Base-by-base conservation (phyloP, 2,797 vertebrate species). In the Pagetopsis macropterus region DNA sequence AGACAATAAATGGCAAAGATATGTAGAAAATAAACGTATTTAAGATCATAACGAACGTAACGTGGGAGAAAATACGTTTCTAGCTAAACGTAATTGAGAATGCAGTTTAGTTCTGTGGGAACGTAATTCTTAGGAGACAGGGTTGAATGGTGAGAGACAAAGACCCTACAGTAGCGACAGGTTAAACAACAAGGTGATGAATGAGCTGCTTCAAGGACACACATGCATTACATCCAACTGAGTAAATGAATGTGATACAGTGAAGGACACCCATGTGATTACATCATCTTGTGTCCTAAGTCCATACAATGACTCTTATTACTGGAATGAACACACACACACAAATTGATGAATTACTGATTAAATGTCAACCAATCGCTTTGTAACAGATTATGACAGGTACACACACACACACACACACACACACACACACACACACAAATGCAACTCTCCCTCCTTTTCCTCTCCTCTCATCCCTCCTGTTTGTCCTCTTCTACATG, bases 401-500 rank as follows among this genome's bases (percentile, higher is more conserved):
- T 21, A 70, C 13, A 21, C 45, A 61, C 44, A 65, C 49, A 55
- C 44, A 80, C 44, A 33, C 33, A 33, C 33, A 37, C 33, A 37
- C 33, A 37, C 33, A 33, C 33, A 33, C 33, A 33, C 33, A 33
- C 33, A 33, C 33, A 33, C 33, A 33, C 33, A 1, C 33, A 33
- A 37, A 37, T 37, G 33, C 33, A 37, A 37, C 46, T 33, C 62
- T 27, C 17, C 3, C 16, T 21, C 27, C 27, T 41, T 3, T 13
- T 40, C 33, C 51, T 19, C 27, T 45, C 48, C 57, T 57, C 16
- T 63, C 43, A 61, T 46, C 57, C 17, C 49, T 48, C 54, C 27
- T 56, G 23, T 70, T 58, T 60, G 27, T 82, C 70, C 72, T 80
- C 31, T 37, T 71, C 4, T 51, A 65, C 44, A 65, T 61, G 37